Evolutionary conservation across 2,797 vertebrate species (phyloP).

Genomic region (Rousettus madagascariensis): DNA sequence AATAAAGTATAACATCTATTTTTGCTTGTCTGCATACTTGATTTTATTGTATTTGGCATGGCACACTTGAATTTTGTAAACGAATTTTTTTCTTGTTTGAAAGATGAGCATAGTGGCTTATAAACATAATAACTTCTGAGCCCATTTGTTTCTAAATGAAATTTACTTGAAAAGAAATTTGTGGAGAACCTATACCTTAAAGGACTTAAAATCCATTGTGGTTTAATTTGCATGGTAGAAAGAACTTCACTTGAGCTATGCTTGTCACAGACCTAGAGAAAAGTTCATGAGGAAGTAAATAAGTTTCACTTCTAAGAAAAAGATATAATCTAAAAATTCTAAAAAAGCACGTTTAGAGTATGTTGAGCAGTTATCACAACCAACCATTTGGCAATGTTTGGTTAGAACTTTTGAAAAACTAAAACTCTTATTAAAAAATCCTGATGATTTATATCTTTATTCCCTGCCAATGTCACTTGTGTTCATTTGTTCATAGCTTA

Average conservation of each 20-base stretch:
- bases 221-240: slow-evolving; percentile 58
- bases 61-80: slow-evolving; percentile 19
- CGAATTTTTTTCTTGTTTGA: slow-evolving; percentile 24
- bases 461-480: neutral
- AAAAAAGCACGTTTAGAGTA: neutral
- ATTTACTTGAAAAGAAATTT: slow-evolving; percentile 14
- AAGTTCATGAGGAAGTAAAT: slow-evolving; percentile 19
- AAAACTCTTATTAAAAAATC: neutral
- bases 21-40: neutral
- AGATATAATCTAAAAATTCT: slow-evolving; percentile 30
- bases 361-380: neutral
- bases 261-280: slow-evolving; percentile 12
- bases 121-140: slow-evolving; percentile 16
- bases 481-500: slow-evolving; percentile 48
- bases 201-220: neutral
- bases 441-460: slow-evolving; percentile 27
- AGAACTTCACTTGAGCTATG: neutral
- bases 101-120: slow-evolving; percentile 19
- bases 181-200: slow-evolving; percentile 11
- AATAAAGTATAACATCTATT: neutral
- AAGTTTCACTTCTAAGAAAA: slow-evolving; percentile 61
- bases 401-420: slow-evolving; percentile 49
- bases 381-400: slow-evolving; percentile 34
- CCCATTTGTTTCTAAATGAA: slow-evolving; percentile 46
- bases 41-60: slow-evolving; percentile 31